Percentiles rank a stretch among this genome's conserved stretches.
Evolutionary conservation across 1,140 invertebrate species (phyloP).

Genomic region (Mycetomoellerius zeteki): DNA sequence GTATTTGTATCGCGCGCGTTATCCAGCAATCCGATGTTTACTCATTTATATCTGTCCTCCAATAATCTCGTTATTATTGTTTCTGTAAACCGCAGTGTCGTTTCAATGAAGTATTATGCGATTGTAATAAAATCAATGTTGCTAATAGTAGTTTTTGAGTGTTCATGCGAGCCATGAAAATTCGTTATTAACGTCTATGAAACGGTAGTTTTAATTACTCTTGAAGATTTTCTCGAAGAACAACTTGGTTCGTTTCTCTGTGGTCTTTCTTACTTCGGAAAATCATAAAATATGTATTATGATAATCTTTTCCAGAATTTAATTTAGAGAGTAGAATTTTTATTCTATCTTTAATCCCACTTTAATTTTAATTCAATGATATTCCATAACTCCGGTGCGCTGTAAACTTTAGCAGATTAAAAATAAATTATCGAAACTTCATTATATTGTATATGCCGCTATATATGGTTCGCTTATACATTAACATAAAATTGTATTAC

Average conservation of each 20-base stretch:
- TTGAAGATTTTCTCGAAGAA: not conserved
- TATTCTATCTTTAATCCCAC: conserved; percentile 16
- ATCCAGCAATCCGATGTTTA: not conserved
- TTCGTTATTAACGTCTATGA: not conserved
- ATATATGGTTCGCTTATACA: not conserved
- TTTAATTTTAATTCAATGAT: conserved; percentile 32
- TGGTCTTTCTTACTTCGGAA: not conserved
- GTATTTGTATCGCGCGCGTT: conserved; percentile 3
- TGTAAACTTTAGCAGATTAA: conserved; percentile 5
- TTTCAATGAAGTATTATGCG: conserved; percentile 5
- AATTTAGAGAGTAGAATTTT: not conserved
- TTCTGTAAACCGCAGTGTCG: not conserved
- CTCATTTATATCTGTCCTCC: not conserved
- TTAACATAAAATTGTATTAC: not conserved
- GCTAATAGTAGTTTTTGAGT: not conserved
- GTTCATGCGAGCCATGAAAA: not conserved
- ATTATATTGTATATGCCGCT: not conserved
- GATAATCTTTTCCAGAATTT: conserved; percentile 17
- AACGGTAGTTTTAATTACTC: conserved; percentile 21
- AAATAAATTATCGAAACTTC: conserved; percentile 15
- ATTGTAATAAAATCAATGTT: not conserved
- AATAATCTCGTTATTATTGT: conserved; percentile 26
- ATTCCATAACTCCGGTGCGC: not conserved
- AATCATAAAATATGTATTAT: conserved; percentile 23
- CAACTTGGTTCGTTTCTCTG: not conserved